A percentile compares a stretch with the other conserved stretches of the same genome.
Evolutionary conservation across 2,797 vertebrate genomes (phyloP).

Genomic region (Ispidina picta): DNA sequence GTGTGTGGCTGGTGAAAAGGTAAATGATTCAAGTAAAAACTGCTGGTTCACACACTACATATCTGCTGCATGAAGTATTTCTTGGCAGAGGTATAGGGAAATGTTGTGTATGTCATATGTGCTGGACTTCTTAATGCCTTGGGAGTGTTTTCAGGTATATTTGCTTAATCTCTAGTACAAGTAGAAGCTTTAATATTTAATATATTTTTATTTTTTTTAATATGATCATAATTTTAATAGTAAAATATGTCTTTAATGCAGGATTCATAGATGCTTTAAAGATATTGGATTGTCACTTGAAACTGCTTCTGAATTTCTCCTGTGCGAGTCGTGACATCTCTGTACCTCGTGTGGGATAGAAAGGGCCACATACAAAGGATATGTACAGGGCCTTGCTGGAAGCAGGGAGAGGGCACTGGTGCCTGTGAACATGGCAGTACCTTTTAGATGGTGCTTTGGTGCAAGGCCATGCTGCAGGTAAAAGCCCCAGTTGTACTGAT

Average conservation of each 20-base stretch:
- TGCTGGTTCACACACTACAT: background rate
- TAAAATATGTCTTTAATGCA: background rate
- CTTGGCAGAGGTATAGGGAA: background rate
- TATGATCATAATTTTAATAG: no score
- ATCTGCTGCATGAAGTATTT: background rate
- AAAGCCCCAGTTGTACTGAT: background rate
- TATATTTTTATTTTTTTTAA: no score
- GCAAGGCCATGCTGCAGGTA: background rate
- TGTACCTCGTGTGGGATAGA: background rate
- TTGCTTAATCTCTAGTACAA: background rate
- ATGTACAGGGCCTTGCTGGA: fast-evolving
- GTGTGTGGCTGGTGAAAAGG: background rate
- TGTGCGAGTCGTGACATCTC: background rate
- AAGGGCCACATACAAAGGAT: background rate
- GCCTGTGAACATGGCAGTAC: fast-evolving
- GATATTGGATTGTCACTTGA: background rate
- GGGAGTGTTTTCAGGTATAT: background rate
- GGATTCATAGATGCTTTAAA: background rate
- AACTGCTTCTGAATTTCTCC: background rate
- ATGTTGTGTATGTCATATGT: fast-evolving
- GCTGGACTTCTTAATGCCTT: background rate
- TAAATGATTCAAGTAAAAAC: background rate
- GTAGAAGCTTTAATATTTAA: background rate
- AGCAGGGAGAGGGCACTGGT: fast-evolving
- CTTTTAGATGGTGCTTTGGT: background rate